Base-by-base conservation (phyloP, 2,797 vertebrate species). In the Natrix natrix region DNA sequence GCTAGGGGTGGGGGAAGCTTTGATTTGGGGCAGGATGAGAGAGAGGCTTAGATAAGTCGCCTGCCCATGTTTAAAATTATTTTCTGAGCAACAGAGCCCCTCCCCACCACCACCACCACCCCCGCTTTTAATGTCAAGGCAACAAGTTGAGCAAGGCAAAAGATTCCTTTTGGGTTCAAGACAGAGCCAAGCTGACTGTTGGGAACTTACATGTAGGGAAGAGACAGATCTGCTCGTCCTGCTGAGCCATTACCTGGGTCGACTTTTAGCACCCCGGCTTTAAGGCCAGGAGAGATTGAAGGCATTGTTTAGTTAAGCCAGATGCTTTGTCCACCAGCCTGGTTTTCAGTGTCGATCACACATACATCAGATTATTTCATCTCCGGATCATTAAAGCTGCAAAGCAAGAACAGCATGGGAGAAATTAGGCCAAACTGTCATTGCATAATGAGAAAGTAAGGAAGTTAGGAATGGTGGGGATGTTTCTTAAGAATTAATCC, bases 1-100 rank as follows among this genome's bases (percentile, higher is more conserved):
- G 78, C 96, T 97, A 96, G 96, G 96, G 88, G n/a, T 63, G 92
- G 96, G 89, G 86, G 86, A 0, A 91, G 89, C 93, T 97, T 97
- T 96, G 96, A 97, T 96, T 96, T 97, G 88, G 90, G 66, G 28
- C 28, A 4, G 11, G 63, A 43, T 87, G 54, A 37, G 55, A 28
- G 28, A 69, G 94, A 91, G 86, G 92, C 94, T 94, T 94, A 92
- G 89, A 91, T 55, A 48, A 91, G 94, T 96, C 93, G 95, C 95
- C 95, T 96, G 92, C 92, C 94, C 94, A 92, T 93, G 88, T 94
- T 92, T 90, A 91, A 89, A 89, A 94, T 90, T 89, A 91, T 96
- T 95, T 91, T 88, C 93, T 86, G 37, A 94, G 93, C 92, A 95
- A 92, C n/a, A 92, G 90, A 22, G 48, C 48, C 48, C 10, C 61